Conservation (phyloP, 2,113 vertebrate genomes). For the Anoplopoma fimbria region DNA sequence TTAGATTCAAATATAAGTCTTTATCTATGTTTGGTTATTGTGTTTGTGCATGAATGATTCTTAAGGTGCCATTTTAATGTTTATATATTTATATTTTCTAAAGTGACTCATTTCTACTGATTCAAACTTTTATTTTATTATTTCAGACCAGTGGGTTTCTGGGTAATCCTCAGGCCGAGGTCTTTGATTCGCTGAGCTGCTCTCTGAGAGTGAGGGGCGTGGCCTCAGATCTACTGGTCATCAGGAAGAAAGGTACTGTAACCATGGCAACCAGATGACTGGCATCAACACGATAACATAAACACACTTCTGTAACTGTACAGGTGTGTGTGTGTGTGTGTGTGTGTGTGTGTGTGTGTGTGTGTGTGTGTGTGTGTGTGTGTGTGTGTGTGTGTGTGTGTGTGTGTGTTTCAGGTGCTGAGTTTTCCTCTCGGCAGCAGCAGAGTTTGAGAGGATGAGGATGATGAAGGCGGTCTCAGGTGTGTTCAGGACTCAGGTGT, state of each 20-base stretch:
- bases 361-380: neutral
- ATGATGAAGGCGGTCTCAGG: conserved; percentile 87
- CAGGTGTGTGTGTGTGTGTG: neutral
- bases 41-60: too few species aligned
- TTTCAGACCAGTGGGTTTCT: conserved; percentile 83
- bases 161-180: conserved; percentile 80
- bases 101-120: neutral
- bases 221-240: conserved; percentile 72
- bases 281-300: too few species aligned
- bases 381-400: neutral
- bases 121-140: neutral
- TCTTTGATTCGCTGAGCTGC: conserved; percentile 82
- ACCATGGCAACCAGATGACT: neutral
- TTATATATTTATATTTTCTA: too few species aligned
- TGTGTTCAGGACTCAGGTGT: conserved; percentile 80
- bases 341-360: neutral
- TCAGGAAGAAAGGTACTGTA: conserved; percentile 90
- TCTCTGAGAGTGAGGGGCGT: conserved; percentile 80
- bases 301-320: neutral
- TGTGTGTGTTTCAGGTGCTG: conserved; percentile 78
- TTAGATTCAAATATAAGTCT: too few species aligned
- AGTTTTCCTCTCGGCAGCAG: conserved; percentile 81
- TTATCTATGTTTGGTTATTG: too few species aligned
- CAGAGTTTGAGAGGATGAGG: conserved; percentile 77
- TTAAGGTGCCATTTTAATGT: too few species aligned